Evolutionary conservation across 2,888 invertebrate species (phyloP).

Genomic region (Mimachlamys varia): DNA sequence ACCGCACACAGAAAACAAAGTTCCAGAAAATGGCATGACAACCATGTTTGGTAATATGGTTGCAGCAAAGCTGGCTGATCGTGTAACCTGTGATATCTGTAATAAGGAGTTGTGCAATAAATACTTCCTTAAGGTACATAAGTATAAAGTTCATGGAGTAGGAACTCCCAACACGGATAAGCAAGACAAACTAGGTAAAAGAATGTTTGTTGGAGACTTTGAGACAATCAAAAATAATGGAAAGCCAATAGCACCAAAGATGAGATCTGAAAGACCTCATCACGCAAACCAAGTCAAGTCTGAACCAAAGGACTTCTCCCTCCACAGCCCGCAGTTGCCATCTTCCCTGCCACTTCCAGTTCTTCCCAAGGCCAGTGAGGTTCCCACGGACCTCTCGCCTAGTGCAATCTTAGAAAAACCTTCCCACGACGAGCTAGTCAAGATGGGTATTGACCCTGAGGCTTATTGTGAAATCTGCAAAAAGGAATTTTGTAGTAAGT

Average conservation of each 20-base stretch:
- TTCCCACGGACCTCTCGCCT: slow-evolving; percentile 52
- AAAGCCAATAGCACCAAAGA: slow-evolving; percentile 17
- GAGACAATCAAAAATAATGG: slow-evolving; percentile 46
- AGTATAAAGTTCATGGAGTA: slow-evolving; percentile 94
- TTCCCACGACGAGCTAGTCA: slow-evolving; percentile 76
- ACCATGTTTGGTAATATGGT: slow-evolving; percentile 80
- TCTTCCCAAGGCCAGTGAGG: slow-evolving; percentile 50
- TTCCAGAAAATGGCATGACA: slow-evolving; percentile 64
- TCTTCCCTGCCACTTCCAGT: slow-evolving; percentile 44
- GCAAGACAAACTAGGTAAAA: slow-evolving; percentile 44
- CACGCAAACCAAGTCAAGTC: slow-evolving; percentile 44
- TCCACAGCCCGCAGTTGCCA: slow-evolving; percentile 38
- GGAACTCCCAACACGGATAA: slow-evolving; percentile 64
- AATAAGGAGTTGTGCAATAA: slow-evolving; percentile 99
- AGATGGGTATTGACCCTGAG: slow-evolving; percentile 81
- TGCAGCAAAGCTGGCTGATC: slow-evolving; percentile 80
- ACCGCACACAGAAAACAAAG: slow-evolving; percentile 60
- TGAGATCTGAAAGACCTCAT: slow-evolving; percentile 16
- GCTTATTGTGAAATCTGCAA: slow-evolving; percentile 89
- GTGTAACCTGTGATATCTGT: slow-evolving; percentile 92
- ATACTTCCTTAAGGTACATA: slow-evolving; percentile 99
- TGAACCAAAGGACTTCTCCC: slow-evolving; percentile 41
- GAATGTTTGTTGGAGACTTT: slow-evolving; percentile 47
- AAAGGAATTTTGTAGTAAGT: slow-evolving; percentile 98
- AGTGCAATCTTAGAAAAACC: slow-evolving; percentile 63